Conservation (phyloP, 1,140 invertebrate species). For the Polyergus mexicanus region DNA sequence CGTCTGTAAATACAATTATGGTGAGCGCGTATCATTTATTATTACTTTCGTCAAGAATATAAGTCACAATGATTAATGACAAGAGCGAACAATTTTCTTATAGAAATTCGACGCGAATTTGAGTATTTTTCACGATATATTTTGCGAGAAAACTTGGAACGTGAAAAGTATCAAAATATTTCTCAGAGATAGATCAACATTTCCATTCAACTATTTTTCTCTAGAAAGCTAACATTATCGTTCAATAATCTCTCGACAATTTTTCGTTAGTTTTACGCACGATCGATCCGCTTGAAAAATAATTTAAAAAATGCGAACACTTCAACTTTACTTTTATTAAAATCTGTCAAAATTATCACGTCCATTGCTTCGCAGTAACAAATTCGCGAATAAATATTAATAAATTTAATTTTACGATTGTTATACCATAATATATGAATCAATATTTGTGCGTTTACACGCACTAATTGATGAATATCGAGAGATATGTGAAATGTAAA, state of each 20-base stretch:
- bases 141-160: slow-evolving; percentile 6
- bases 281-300: slow-evolving; percentile 21
- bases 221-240: neutral
- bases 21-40: neutral
- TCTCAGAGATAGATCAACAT: slow-evolving; percentile 13
- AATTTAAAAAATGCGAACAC: slow-evolving; percentile 24
- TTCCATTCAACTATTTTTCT: slow-evolving; percentile 3
- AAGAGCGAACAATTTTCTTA: slow-evolving; percentile 15
- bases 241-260: slow-evolving; percentile 29
- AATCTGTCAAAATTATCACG: slow-evolving; percentile 40
- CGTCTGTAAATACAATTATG: neutral
- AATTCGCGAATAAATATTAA: slow-evolving; percentile 46
- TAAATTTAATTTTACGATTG: slow-evolving; percentile 52
- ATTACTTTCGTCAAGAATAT: neutral
- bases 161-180: slow-evolving; percentile 27
- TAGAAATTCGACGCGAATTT: slow-evolving; percentile 18
- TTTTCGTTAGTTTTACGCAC: neutral
- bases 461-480: slow-evolving; percentile 51
- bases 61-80: neutral
- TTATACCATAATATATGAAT: slow-evolving; percentile 44
- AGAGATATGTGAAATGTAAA: slow-evolving; percentile 17
- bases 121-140: slow-evolving; percentile 7
- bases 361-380: neutral
- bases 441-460: slow-evolving; percentile 53
- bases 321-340: slow-evolving; percentile 19